Base-by-base conservation (phyloP, 2,888 invertebrate species). In the Xanthostigma xanthostigma region DNA sequence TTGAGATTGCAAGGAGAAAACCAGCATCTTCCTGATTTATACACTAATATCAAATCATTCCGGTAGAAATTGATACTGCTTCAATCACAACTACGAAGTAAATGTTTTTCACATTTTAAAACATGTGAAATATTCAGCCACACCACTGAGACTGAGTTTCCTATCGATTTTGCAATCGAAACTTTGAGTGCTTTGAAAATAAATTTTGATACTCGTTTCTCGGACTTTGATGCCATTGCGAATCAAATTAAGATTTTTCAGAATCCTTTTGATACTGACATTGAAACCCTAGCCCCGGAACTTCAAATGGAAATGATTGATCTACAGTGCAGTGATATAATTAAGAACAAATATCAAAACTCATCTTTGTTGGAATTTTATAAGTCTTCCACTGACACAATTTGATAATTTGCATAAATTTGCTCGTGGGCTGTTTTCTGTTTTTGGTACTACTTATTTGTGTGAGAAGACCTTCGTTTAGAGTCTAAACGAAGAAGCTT, bases 161-260 rank as follows among this genome's bases (percentile, higher is more conserved):
- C 56, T 27, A 45, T 55, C 48, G 53, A 53, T 56, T 56, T 53
- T 53, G 53, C 55, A 56, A 54, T 55, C 49, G 53, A 55, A 56
- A 46, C 54, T 57, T 53, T 54, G 52, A 45, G 50, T 53, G 55
- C 51, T 51, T 54, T 55, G 51, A 56, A 54, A 39, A 53, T 50
- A 53, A 55, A 57, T 56, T 57, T 57, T 54, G 53, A 54, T 51
- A 50, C 53, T 53, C 53, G 51, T 51, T 53, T 55, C 50, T 57
- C 53, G 38, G 50, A 55, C 49, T 54, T 52, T 48, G 54, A 51
- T 53, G 52, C 35, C 45, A 53, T 53, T 51, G 51, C 51, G 48
- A 55, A 54, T 50, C 11, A 54, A 42, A 17, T 17, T 17, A 17
- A 17, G 17, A 17, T 17, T 17, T 53, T 53, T 54, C 51, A 53